Evolutionary conservation across 2,888 invertebrate species (phyloP), one percentile per base, ranked within the genome.

Genomic region (Sphaerophoria taeniata): DNA sequence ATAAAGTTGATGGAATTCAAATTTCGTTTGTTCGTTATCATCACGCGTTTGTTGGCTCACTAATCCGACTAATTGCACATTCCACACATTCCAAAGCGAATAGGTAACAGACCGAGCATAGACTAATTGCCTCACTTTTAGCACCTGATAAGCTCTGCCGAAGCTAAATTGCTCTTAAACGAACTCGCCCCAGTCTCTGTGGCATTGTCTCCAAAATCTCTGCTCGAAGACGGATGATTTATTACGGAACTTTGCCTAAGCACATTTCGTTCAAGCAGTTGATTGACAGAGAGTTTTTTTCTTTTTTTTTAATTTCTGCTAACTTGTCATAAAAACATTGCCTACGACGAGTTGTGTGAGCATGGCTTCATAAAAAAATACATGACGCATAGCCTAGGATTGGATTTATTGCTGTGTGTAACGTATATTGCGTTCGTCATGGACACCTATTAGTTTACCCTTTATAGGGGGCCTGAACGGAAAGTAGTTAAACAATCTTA

Each of bases 51-150:
- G 12, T n/a, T 9, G 39, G 55, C 67, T 34, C 33, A 65, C 71
- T 85, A 80, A 85, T 85, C 85, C 81, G 56, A 73, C 81, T 85
- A 81, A 85, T 85, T 85, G 81, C 81, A 61, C 80, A 85, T 85
- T 76, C 85, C 85, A 63, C 39, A 39, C 85, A 85, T 85, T 85
- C 85, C 85, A 73, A 11, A 53, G 51, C 9, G 69, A 31, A 47
- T 85, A 85, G 85, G 85, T 85, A 81, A 85, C 24, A 56, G 81
- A 6, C 63, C 24, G 43, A 51, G 70, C 73, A 69, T 60, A 55
- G 76, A 69, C 73, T 81, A 85, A 81, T 85, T 85, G 81, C 81
- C 81, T 85, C 81, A 81, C 58, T 85, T 77, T 85, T 81, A 85
- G 81, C 85, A 85, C 81, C 81, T 85, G 85, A 85, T 85, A 85